These are phyloP conservation scores for Perognathus longimembris DNA, from an alignment of 2,113 vertebrate genomes.

Conservation along the genomic window DNA sequence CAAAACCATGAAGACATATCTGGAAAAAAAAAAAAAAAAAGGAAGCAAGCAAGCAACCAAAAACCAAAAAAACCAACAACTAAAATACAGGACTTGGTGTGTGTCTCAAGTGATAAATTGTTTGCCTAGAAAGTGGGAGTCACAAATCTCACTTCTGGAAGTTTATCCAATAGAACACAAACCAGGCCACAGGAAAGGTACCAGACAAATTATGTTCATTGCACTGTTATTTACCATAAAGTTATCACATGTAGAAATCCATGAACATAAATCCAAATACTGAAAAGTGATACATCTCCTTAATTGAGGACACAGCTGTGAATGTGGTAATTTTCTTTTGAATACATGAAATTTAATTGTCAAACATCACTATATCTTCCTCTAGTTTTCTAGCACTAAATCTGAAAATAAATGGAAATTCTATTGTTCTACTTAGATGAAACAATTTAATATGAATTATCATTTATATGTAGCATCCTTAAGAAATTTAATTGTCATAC, in stretches of 20 bases:
- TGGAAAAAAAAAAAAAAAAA: too few species aligned
- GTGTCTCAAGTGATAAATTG: too few species aligned
- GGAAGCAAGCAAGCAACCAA: too few species aligned
- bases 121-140: too few species aligned
- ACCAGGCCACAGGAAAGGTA: too few species aligned
- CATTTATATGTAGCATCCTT: neutral
- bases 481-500: neutral
- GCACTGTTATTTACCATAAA: too few species aligned
- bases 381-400: neutral
- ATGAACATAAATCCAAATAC: neutral
- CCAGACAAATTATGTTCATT: too few species aligned
- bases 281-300: neutral
- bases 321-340: neutral
- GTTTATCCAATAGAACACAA: too few species aligned
- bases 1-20: too few species aligned
- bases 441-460: neutral
- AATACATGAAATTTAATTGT: neutral
- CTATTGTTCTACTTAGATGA: neutral
- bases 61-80: too few species aligned
- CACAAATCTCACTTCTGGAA: too few species aligned
- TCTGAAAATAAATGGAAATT: neutral
- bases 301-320: neutral
- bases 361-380: neutral
- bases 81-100: too few species aligned
- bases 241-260: slow-evolving; percentile 3